Conservation (phyloP, 2,888 invertebrate species). For the Arge pagana region DNA sequence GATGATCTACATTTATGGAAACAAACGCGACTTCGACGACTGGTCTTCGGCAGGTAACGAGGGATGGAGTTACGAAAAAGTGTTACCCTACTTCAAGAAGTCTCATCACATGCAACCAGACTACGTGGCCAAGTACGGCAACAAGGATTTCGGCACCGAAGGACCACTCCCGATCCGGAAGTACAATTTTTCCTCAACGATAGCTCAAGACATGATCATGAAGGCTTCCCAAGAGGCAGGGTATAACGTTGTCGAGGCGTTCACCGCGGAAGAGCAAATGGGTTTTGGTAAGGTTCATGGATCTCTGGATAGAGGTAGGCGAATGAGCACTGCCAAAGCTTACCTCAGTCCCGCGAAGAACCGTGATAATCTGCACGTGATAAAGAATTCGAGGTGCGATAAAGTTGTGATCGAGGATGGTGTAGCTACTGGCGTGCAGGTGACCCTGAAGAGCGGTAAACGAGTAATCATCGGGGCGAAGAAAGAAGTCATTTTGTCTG, state of each 20-base stretch:
- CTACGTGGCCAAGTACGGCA: slow-evolving; percentile 48
- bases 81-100: slow-evolving; percentile 56
- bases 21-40: slow-evolving; percentile 59
- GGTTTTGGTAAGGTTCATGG: slow-evolving; percentile 62
- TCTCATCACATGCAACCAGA: slow-evolving; percentile 46
- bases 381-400: slow-evolving; percentile 63
- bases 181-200: slow-evolving; percentile 48
- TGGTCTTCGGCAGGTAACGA: slow-evolving; percentile 60
- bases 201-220: slow-evolving; percentile 54
- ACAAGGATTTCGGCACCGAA: slow-evolving; percentile 52
- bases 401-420: slow-evolving; percentile 61
- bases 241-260: slow-evolving; percentile 47
- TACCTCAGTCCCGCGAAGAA: slow-evolving; percentile 58
- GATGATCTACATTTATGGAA: slow-evolving; percentile 63
- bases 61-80: slow-evolving; percentile 57
- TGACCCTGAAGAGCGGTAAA: slow-evolving; percentile 50
- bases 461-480: slow-evolving; percentile 53
- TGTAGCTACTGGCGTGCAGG: slow-evolving; percentile 57
- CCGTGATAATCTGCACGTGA: slow-evolving; percentile 64
- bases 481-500: slow-evolving; percentile 69
- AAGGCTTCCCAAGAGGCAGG: slow-evolving; percentile 60
- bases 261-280: slow-evolving; percentile 58
- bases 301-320: slow-evolving; percentile 53
- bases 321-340: slow-evolving; percentile 58
- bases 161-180: slow-evolving; percentile 60